phyloP scores from a whole-genome alignment of 2,797 vertebrate genomes.

The Sciaenops ocellatus region DNA sequence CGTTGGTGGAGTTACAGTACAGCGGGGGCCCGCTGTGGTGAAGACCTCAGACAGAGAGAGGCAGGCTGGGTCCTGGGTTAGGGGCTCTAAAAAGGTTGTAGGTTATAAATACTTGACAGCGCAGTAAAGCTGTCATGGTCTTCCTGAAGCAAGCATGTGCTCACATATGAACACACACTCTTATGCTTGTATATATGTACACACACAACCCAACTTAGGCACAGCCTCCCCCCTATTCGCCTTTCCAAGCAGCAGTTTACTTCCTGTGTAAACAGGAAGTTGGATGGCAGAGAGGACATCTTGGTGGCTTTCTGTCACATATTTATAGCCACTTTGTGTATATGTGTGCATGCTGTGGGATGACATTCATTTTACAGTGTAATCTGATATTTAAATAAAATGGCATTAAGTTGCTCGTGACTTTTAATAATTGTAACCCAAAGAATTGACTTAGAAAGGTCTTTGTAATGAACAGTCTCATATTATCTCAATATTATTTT shows the following conservation, averaged over 20 bases:
- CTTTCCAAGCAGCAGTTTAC: slow-evolving; percentile 46
- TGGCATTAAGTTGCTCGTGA: slow-evolving; percentile 11
- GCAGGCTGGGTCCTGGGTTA: slow-evolving; percentile 56
- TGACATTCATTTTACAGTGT: slow-evolving; percentile 2
- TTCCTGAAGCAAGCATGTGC: slow-evolving; percentile 73
- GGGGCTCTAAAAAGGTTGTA: slow-evolving; percentile 77
- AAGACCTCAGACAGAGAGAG: slow-evolving; percentile 57
- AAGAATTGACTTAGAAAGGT: not conserved
- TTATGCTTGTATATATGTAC: not conserved
- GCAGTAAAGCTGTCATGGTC: slow-evolving; percentile 81
- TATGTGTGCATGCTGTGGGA: not conserved
- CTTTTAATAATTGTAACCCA: slow-evolving; percentile 26
- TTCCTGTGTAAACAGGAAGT: slow-evolving; percentile 72
- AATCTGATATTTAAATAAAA: slow-evolving; percentile 28
- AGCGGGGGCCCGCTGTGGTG: slow-evolving; percentile 49
- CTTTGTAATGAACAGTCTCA: not conserved
- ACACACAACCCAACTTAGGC: slow-evolving; percentile 6
- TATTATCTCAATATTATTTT: not conserved
- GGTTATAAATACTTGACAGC: slow-evolving; percentile 83
- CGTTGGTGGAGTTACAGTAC: slow-evolving; percentile 61
- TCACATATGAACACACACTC: slow-evolving; percentile 34
- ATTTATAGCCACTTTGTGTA: not conserved
- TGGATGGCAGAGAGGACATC: slow-evolving; percentile 18
- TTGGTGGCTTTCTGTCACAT: slow-evolving; percentile 13
- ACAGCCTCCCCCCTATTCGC: slow-evolving; percentile 20